phyloP scores from a whole-genome alignment of 2,888 invertebrate species.

The Acleris sparsana region DNA sequence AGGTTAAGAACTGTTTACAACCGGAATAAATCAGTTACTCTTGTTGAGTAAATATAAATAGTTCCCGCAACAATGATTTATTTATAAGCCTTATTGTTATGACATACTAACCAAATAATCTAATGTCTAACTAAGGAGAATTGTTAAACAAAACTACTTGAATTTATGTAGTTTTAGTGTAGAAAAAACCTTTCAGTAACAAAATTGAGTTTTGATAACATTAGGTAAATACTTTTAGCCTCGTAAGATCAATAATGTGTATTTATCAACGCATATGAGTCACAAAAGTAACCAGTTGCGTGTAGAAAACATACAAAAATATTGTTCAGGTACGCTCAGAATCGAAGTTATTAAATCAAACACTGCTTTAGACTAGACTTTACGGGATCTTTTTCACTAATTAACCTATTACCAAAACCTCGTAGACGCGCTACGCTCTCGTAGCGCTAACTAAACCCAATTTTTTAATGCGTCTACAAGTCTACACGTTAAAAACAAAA shows the following conservation, averaged over 20 bases:
- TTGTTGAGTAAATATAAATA: background rate
- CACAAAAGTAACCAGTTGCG: conserved; percentile 5
- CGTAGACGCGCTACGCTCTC: conserved; percentile 12
- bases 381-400: background rate
- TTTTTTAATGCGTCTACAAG: background rate
- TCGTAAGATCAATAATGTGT: no score
- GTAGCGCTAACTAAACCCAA: conserved; percentile 3
- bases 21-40: background rate
- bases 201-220: background rate
- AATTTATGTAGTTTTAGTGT: no score
- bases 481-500: conserved; percentile 38
- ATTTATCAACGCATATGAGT: background rate
- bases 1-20: background rate
- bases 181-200: no score
- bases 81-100: no score
- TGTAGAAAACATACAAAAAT: background rate
- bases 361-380: background rate
- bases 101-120: no score
- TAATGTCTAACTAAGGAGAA: no score
- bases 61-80: no score
- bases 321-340: background rate
- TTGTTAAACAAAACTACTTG: no score
- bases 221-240: background rate
- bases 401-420: background rate
- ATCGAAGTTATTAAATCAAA: background rate